These are phyloP conservation scores for Beris chalybata DNA, from an alignment of 2,888 invertebrate species.

Conservation along the genomic window DNA sequence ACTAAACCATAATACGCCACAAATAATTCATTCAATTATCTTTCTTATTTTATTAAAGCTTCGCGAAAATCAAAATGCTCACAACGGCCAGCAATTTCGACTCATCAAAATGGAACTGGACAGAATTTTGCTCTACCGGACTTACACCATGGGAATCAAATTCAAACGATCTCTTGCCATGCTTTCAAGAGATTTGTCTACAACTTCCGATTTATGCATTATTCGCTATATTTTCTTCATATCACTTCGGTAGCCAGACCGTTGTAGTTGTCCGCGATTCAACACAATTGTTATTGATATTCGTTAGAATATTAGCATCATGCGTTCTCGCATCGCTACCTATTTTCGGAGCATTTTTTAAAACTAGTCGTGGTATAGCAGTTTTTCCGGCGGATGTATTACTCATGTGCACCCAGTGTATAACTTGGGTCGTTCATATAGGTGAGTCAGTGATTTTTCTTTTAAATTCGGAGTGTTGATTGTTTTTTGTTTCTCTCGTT, in stretches of 20 bases:
- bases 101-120: constrained; percentile 67
- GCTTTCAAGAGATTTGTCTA: constrained; percentile 82
- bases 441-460: constrained; percentile 57
- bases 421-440: constrained; percentile 83
- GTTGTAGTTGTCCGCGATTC: constrained; percentile 66
- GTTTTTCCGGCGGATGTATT: constrained; percentile 72
- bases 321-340: constrained; percentile 68
- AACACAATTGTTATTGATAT: constrained; percentile 65
- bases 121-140: constrained; percentile 72
- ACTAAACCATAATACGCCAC: no score
- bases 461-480: neutral
- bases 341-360: constrained; percentile 68
- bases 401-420: constrained; percentile 67
- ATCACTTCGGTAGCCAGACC: constrained; percentile 72
- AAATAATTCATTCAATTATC: no score
- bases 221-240: constrained; percentile 78
- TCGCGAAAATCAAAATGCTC: neutral
- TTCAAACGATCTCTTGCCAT: constrained; percentile 76
- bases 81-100: neutral
- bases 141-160: constrained; percentile 69
- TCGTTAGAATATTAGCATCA: constrained; percentile 66
- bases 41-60: no score
- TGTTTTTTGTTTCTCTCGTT: constrained; percentile 19
- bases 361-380: constrained; percentile 59
- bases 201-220: constrained; percentile 74